A percentile compares a stretch with the other conserved stretches of the same genome.
These are phyloP conservation scores for Zaprionus capensis DNA, from an alignment of 1,140 invertebrate species.

Conservation along the genomic window DNA sequence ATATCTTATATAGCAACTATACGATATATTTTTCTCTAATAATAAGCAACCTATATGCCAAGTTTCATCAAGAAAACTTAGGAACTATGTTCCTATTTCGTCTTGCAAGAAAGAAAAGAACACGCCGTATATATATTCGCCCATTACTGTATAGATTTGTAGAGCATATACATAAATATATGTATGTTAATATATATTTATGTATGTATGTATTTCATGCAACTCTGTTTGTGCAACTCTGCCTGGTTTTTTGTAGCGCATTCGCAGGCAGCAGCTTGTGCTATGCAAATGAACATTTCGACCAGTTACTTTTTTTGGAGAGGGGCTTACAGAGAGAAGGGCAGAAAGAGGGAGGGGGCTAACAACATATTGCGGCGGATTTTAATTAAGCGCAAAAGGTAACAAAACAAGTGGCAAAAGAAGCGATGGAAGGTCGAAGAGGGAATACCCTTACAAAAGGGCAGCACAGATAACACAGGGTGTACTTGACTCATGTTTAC, in stretches of 20 bases:
- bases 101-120: not conserved
- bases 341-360: not conserved
- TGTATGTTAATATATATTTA: conserved; percentile 24
- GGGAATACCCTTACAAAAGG: conserved; percentile 17
- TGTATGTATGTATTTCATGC: conserved; percentile 23
- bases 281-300: conserved; percentile 73
- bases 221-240: conserved; percentile 27
- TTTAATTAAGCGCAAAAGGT: conserved; percentile 78
- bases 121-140: not conserved
- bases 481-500: not conserved
- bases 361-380: conserved; percentile 72
- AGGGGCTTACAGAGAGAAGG: not conserved
- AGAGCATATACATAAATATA: not conserved
- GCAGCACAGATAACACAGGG: not conserved
- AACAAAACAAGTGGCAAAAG: conserved; percentile 32
- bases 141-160: not conserved
- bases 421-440: not conserved
- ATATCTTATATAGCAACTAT: too few relatives aligned
- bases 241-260: conserved; percentile 21
- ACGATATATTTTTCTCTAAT: too few relatives aligned
- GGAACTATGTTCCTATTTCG: not conserved
- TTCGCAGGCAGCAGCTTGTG: conserved; percentile 68
- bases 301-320: conserved; percentile 56
- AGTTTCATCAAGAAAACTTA: not conserved
- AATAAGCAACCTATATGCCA: not conserved